These are phyloP conservation scores for Turdus rufiventris DNA, from an alignment of 2,113 vertebrate species.

Conservation along the genomic window DNA sequence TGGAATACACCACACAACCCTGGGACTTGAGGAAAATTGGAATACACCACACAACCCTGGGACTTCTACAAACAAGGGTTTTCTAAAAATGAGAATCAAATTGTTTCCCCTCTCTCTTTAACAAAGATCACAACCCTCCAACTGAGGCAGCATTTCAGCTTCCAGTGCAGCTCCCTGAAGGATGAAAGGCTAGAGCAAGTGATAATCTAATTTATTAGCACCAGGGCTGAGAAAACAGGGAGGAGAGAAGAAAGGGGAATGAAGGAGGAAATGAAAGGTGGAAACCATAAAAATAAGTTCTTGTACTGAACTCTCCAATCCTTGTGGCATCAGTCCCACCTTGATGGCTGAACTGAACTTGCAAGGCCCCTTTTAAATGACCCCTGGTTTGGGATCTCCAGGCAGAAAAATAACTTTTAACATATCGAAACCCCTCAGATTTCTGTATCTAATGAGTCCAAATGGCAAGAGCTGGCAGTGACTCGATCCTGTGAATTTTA, in stretches of 20 bases:
- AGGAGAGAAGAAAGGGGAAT: background rate
- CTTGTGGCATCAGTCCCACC: background rate
- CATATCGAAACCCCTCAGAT: background rate
- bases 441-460: rapidly evolving
- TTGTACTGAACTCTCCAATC: background rate
- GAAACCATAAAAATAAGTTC: background rate
- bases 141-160: background rate
- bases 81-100: background rate
- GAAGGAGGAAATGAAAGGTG: background rate
- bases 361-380: background rate
- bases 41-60: background rate
- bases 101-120: background rate
- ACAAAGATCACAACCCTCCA: background rate
- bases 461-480: background rate
- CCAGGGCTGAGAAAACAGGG: background rate
- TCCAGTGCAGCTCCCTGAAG: background rate
- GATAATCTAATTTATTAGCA: conserved; percentile 5
- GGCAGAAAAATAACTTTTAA: background rate
- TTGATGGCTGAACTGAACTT: background rate
- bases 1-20: background rate
- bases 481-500: background rate
- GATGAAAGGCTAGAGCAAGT: background rate
- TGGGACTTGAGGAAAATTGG: background rate
- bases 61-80: background rate
- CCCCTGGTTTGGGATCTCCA: background rate